Evolutionary conservation across 2,797 vertebrate species (phyloP), one percentile per base, ranked within the genome.

Genomic region (Sciaenops ocellatus): DNA sequence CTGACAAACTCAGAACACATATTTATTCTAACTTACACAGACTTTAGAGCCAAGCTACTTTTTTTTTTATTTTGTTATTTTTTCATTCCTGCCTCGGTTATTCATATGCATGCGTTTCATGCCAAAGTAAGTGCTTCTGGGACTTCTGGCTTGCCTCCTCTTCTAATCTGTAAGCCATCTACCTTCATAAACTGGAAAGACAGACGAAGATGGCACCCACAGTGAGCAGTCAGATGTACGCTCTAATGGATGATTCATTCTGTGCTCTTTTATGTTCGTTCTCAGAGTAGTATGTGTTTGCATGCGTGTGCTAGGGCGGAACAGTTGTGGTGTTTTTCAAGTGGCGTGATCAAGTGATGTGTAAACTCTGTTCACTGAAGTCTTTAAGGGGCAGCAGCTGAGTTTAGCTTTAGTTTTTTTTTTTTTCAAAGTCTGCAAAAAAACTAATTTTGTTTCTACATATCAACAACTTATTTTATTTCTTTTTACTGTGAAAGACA

Each of bases 291-390:
- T n/a, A 47, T 44, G 30, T 75, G 66, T 76, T 57, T 74, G 60
- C 60, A 61, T 65, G 8, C 74, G 47, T 64, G 41, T 48, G 20
- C 73, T 80, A 47, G 30, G 60, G 52, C 54, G 16, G 56, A 69
- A 41, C 78, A 77, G 67, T 82, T 60, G 46, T 42, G 55, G 50
- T 57, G 69, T 78, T 76, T 71, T 69, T 64, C 55, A 38, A 70
- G 34, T 54, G 15, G 80, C 72, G 83, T n/a, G n/a, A n/a, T n/a
- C n/a, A 89, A 90, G 90, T 93, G 91, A 93, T 94, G 92, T 79
- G 60, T 30, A 59, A 80, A 69, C 87, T 91, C 74, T 82, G 87
- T 48, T 86, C 79, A 85, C 83, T 82, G 90, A 85, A 28, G 85
- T 90, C 85, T 92, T 90, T 89, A 85, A 91, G 20, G 85, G 92